Evolutionary conservation across 2,797 vertebrate genomes (phyloP).

Genomic region (Natrix natrix): DNA sequence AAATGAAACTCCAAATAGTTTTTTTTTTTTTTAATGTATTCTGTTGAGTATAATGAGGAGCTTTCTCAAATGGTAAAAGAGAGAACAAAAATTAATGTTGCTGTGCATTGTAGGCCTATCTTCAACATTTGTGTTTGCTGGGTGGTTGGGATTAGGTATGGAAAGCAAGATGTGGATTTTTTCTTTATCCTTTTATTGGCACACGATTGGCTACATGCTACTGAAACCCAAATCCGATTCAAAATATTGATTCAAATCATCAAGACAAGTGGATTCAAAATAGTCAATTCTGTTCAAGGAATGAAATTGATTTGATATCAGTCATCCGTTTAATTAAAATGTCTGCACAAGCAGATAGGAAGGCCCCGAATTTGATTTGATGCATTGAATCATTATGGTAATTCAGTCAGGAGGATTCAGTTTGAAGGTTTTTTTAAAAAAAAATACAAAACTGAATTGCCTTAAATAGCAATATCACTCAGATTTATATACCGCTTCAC

Average conservation of each 20-base stretch:
- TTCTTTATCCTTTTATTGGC: background rate
- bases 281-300: background rate
- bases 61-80: background rate
- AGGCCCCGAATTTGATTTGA: background rate
- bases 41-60: background rate
- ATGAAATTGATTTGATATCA: background rate
- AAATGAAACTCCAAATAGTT: background rate
- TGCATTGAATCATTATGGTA: background rate
- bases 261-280: background rate
- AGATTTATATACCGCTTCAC: too few species aligned
- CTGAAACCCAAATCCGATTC: background rate
- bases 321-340: background rate
- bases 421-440: background rate
- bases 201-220: background rate
- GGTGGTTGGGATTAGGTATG: background rate
- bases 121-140: background rate
- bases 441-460: background rate
- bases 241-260: background rate
- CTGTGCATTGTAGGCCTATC: background rate
- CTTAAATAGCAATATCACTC: background rate
- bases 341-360: background rate
- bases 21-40: background rate
- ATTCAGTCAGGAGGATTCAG: background rate
- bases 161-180: background rate
- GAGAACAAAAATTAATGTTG: background rate